A percentile compares a stretch with the other conserved stretches of the same genome.
Conservation (phyloP, 2,113 vertebrate genomes). For the Callithrix jacchus region DNA sequence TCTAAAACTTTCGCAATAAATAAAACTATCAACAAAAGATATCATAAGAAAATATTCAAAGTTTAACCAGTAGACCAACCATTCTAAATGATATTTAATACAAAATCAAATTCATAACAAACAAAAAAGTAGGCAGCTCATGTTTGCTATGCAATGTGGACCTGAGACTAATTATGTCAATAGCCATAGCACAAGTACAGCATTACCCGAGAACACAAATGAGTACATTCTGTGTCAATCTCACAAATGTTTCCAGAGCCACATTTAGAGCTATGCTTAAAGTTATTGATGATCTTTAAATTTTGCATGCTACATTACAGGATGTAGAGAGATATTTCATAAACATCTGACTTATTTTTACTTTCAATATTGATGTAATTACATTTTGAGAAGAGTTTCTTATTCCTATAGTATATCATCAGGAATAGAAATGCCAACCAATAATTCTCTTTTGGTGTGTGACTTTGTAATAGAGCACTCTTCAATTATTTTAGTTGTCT, state of each 20-base stretch:
- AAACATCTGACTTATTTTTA: not conserved
- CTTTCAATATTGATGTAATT: not conserved
- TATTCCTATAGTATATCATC: not conserved
- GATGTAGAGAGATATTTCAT: not conserved
- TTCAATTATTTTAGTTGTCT: not conserved
- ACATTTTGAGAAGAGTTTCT: not conserved
- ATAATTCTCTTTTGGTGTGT: not conserved
- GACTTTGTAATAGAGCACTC: not conserved
- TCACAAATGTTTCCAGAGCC: not conserved
- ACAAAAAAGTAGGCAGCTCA: not conserved
- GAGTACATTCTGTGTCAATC: not conserved
- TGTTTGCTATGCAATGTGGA: not conserved
- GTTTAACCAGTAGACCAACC: not conserved
- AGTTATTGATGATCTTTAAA: not conserved
- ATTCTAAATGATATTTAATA: not conserved
- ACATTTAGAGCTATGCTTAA: not conserved
- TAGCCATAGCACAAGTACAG: not conserved
- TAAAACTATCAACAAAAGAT: not conserved
- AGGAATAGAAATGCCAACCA: not conserved
- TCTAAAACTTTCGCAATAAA: not conserved
- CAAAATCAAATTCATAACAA: not conserved
- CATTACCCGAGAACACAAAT: not conserved
- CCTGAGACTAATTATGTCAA: not conserved
- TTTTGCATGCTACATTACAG: not conserved
- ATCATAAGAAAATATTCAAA: not conserved